Evolutionary conservation across 2,113 vertebrate genomes (phyloP).

Genomic region (Struthidea cinerea): DNA sequence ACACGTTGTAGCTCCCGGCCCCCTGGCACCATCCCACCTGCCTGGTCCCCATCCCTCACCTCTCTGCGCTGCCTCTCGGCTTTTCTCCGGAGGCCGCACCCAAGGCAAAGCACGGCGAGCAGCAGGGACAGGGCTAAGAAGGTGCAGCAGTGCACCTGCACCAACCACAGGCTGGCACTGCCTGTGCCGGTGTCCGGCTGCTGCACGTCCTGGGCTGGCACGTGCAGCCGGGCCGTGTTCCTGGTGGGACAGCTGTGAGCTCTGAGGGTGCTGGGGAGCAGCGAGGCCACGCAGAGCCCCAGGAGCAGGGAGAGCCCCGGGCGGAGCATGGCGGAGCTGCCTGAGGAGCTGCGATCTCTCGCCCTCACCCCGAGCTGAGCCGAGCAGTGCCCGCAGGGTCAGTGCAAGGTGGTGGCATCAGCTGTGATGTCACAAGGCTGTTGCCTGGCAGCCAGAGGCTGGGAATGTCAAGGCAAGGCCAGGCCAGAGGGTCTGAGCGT

Average conservation of each 20-base stretch:
- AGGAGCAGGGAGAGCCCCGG: background rate
- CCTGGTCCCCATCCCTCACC: background rate
- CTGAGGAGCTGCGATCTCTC: background rate
- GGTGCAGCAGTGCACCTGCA: background rate
- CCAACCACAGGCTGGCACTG: background rate
- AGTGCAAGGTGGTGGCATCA: background rate
- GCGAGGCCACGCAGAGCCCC: background rate
- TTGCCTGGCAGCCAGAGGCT: background rate
- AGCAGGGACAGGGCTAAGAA: background rate
- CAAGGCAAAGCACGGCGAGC: background rate
- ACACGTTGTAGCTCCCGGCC: rapidly evolving
- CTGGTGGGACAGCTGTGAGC: background rate
- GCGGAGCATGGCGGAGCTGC: background rate
- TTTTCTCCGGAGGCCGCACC: background rate
- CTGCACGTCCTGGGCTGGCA: rapidly evolving
- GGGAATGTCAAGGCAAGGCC: background rate
- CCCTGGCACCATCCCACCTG: background rate
- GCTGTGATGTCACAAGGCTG: background rate
- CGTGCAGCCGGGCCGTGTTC: rapidly evolving
- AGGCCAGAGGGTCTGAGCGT: background rate
- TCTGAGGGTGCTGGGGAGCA: background rate
- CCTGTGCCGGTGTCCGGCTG: rapidly evolving
- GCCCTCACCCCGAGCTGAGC: background rate
- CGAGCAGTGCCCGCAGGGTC: background rate
- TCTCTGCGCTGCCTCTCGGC: background rate